A percentile compares a stretch with the other conserved stretches of the same genome.
phyloP scores from a whole-genome alignment of 1,140 invertebrate genomes.

The Leptinotarsa undecemlineata region DNA sequence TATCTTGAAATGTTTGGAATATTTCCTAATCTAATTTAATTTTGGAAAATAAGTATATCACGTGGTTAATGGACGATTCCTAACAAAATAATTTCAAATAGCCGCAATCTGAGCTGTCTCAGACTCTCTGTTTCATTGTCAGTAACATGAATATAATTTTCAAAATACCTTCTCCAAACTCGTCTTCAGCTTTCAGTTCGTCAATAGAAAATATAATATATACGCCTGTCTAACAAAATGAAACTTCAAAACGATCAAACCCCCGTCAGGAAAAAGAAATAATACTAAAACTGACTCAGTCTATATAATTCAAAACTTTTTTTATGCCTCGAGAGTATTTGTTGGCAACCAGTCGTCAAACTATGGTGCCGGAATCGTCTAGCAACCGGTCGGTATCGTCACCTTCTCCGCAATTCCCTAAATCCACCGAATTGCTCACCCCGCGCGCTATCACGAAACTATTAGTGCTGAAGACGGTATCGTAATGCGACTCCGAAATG shows the following conservation, averaged over 20 bases:
- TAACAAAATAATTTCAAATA: too few species aligned
- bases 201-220: too few species aligned
- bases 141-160: too few species aligned
- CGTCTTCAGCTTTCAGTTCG: too few species aligned
- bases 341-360: not conserved
- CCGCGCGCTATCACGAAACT: constrained; percentile 53
- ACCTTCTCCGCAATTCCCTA: constrained; percentile 20
- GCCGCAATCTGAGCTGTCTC: too few species aligned
- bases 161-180: too few species aligned
- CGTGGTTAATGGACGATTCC: too few species aligned
- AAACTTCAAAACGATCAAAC: not conserved
- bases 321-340: too few species aligned
- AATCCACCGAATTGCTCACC: constrained; percentile 41
- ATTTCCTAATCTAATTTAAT: too few species aligned
- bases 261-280: not conserved
- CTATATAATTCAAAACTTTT: not conserved
- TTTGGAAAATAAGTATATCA: too few species aligned
- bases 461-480: constrained; percentile 55
- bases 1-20: too few species aligned
- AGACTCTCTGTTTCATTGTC: too few species aligned
- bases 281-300: not conserved
- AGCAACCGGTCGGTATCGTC: constrained; percentile 10
- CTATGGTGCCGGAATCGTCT: not conserved
- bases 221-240: not conserved
- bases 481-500: constrained; percentile 54